These are phyloP conservation scores for Cyclopterus lumpus DNA, from an alignment of 2,797 vertebrate species.

Conservation along the genomic window DNA sequence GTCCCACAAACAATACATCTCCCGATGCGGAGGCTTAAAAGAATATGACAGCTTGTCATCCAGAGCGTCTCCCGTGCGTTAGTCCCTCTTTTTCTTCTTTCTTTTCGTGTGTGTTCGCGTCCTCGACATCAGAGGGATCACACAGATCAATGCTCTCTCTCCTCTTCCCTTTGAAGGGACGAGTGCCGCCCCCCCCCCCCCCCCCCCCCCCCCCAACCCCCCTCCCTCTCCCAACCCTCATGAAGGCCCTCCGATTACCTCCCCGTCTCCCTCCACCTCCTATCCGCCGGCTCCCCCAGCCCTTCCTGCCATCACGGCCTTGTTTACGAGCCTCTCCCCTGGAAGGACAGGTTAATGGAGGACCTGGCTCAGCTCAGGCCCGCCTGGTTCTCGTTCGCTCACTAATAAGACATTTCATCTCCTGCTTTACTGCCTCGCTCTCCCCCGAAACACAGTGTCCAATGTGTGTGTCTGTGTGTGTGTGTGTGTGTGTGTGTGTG, in stretches of 20 bases:
- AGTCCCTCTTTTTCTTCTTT: constrained; percentile 50
- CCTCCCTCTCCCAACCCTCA: constrained; percentile 35
- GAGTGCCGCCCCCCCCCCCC: constrained; percentile 41
- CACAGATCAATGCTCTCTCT: constrained; percentile 69
- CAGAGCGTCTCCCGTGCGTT: constrained; percentile 57
- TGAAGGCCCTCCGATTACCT: constrained; percentile 50
- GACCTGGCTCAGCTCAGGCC: constrained; percentile 72
- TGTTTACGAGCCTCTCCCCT: constrained; percentile 76
- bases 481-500: constrained; percentile 14
- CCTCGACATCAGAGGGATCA: constrained; percentile 69
- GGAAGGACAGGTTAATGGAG: constrained; percentile 78
- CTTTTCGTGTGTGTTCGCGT: constrained; percentile 40
- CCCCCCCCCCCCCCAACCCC: constrained; percentile 16
- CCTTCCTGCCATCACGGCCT: constrained; percentile 69
- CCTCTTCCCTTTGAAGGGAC: constrained; percentile 70
- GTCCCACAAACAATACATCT: constrained; percentile 64
- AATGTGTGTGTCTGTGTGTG: constrained; percentile 13
- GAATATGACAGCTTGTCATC: constrained; percentile 76
- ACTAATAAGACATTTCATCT: constrained; percentile 80
- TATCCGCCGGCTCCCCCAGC: constrained; percentile 9
- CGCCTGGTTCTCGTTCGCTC: constrained; percentile 78
- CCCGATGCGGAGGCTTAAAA: constrained; percentile 61
- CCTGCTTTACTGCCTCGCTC: constrained; percentile 63
- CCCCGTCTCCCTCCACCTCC: constrained; percentile 47
- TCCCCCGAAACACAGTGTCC: constrained; percentile 29